Conservation (phyloP, 2,113 vertebrate genomes). For the Spermophilus dauricus region DNA sequence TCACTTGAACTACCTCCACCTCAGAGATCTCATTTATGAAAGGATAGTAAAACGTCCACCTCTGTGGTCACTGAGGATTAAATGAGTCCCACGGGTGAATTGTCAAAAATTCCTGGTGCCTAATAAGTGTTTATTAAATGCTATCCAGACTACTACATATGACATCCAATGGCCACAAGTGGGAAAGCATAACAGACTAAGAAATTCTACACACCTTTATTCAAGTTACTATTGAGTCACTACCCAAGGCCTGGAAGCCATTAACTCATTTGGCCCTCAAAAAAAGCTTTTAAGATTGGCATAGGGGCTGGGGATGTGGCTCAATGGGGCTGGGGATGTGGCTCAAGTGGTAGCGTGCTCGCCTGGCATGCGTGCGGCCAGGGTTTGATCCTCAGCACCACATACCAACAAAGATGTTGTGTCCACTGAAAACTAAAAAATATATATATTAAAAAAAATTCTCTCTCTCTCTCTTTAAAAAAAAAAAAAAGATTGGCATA, state of each 20-base stretch:
- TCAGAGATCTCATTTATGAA: conserved; percentile 7
- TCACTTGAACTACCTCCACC: background rate
- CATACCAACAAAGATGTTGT: too few relatives aligned
- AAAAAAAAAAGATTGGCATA: background rate
- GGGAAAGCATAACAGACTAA: background rate
- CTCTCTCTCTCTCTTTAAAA: too few relatives aligned
- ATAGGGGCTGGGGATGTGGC: background rate
- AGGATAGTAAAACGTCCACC: background rate
- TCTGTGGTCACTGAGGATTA: background rate
- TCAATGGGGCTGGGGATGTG: too few relatives aligned
- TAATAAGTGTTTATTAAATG: background rate
- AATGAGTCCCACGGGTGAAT: background rate
- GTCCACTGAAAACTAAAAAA: too few relatives aligned
- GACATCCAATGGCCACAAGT: background rate
- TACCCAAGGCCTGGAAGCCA: background rate
- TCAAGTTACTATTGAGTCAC: background rate
- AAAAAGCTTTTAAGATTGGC: conserved; percentile 2
- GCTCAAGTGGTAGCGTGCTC: too few relatives aligned
- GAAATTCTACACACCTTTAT: background rate
- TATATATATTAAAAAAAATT: too few relatives aligned
- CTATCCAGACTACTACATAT: background rate
- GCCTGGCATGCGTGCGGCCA: too few relatives aligned
- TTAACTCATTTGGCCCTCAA: conserved; percentile 39
- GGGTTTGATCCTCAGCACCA: too few relatives aligned
- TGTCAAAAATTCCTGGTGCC: background rate